A percentile compares a stretch with the other conserved stretches of the same genome.
phyloP scores from a whole-genome alignment of 1,140 invertebrate species.

The Scaptomyza pallida region DNA sequence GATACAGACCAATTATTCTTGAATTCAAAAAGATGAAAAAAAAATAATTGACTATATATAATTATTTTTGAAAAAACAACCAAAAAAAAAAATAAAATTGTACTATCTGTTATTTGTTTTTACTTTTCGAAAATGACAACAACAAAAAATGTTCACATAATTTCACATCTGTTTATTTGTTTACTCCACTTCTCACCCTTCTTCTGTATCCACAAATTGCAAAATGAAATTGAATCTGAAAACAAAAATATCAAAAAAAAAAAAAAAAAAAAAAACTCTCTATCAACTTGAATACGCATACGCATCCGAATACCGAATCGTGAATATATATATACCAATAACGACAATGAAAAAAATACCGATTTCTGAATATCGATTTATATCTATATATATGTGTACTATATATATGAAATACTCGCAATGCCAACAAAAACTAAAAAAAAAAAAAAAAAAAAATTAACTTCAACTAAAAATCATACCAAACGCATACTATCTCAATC shows the following conservation, averaged over 20 bases:
- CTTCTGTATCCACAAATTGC: constrained; percentile 80
- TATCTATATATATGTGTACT: constrained; percentile 29
- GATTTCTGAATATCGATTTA: constrained; percentile 30
- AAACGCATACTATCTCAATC: constrained; percentile 11
- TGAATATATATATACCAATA: constrained; percentile 62
- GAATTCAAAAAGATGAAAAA: constrained; percentile 26
- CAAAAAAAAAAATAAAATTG: constrained; percentile 22
- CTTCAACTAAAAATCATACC: constrained; percentile 8
- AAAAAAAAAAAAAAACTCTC: constrained; percentile 43
- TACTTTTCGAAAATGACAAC: constrained; percentile 40
- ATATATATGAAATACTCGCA: constrained; percentile 58
- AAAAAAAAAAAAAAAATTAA: constrained; percentile 14
- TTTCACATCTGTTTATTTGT: constrained; percentile 84
- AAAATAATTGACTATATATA: constrained; percentile 23
- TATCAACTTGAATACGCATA: constrained; percentile 65
- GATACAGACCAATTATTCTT: constrained; percentile 37
- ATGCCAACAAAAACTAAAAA: constrained; percentile 35
- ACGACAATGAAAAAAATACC: constrained; percentile 37
- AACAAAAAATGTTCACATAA: constrained; percentile 80
- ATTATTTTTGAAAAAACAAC: constrained; percentile 11
- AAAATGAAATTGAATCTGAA: constrained; percentile 62
- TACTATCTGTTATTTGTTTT: constrained; percentile 49
- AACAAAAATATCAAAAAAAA: constrained; percentile 44
- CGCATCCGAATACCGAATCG: constrained; percentile 61
- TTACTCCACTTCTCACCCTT: constrained; percentile 83